phyloP scores from a whole-genome alignment of 2,888 invertebrate genomes.

The Gastracanthus pulcherrimus region DNA sequence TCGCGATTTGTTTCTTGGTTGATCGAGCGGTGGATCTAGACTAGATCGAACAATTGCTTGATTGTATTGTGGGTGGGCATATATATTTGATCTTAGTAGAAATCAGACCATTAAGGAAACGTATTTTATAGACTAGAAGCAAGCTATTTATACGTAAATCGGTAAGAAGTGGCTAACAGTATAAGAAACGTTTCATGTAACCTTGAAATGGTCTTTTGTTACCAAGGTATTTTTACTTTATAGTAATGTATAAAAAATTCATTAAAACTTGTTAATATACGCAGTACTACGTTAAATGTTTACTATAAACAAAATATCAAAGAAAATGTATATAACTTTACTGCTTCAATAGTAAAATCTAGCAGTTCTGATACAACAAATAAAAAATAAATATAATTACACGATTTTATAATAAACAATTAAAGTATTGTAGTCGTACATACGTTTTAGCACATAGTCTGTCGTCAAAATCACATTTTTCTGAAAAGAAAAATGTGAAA shows the following conservation, averaged over 20 bases:
- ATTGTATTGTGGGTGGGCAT: background rate
- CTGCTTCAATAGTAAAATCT: background rate
- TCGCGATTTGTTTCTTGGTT: background rate
- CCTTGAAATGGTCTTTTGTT: too few relatives aligned
- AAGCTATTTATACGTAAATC: too few relatives aligned
- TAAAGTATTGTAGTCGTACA: slow-evolving; percentile 50
- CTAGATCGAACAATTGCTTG: background rate
- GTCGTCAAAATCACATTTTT: slow-evolving; percentile 46
- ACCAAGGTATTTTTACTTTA: too few relatives aligned
- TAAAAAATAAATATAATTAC: background rate
- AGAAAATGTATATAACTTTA: background rate
- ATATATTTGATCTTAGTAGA: too few relatives aligned
- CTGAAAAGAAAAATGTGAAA: slow-evolving; percentile 53
- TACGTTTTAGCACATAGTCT: slow-evolving; percentile 52
- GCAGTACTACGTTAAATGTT: background rate
- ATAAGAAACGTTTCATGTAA: too few relatives aligned
- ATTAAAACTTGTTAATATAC: background rate
- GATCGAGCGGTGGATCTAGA: background rate
- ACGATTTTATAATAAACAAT: background rate
- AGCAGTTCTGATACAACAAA: too few relatives aligned
- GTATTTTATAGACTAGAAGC: too few relatives aligned
- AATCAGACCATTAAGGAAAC: too few relatives aligned
- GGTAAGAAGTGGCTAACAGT: too few relatives aligned
- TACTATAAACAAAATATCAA: background rate
- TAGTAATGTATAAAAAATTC: too few relatives aligned